A percentile compares a stretch with the other conserved stretches of the same genome.
phyloP scores from a whole-genome alignment of 1,140 invertebrate genomes.

The Carposina sasakii region DNA sequence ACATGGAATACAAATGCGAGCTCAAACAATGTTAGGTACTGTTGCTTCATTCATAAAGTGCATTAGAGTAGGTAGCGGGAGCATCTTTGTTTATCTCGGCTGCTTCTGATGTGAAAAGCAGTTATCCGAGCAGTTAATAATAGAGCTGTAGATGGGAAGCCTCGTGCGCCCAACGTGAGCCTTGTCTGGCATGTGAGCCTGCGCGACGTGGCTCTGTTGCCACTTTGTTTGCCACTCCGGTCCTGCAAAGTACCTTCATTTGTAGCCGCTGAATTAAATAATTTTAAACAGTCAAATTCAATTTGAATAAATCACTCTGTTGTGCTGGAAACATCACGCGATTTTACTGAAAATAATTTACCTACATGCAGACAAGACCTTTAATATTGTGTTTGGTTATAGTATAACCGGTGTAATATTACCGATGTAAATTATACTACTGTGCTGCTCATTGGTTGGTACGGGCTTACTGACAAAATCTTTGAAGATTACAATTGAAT shows the following conservation, averaged over 20 bases:
- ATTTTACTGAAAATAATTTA: not conserved
- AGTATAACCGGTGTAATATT: too few relatives aligned
- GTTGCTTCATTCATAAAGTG: conserved; percentile 60
- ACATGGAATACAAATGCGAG: conserved; percentile 40
- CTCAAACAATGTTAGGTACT: conserved; percentile 51
- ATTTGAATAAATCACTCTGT: not conserved
- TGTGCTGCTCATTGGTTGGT: too few relatives aligned
- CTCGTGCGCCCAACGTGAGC: conserved; percentile 21
- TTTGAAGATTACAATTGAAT: too few relatives aligned
- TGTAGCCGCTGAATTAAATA: too few relatives aligned
- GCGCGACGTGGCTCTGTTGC: conserved; percentile 22
- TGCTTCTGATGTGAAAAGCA: conserved; percentile 65
- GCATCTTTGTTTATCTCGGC: conserved; percentile 38
- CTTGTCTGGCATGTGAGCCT: too few relatives aligned
- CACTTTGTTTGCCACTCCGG: too few relatives aligned
- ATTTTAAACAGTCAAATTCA: too few relatives aligned
- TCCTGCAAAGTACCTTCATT: too few relatives aligned
- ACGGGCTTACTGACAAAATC: too few relatives aligned
- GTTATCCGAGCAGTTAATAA: conserved; percentile 59
- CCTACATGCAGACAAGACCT: too few relatives aligned
- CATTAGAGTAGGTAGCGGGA: conserved; percentile 51
- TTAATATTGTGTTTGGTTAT: too few relatives aligned
- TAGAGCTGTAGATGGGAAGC: conserved; percentile 43
- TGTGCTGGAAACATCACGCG: not conserved
- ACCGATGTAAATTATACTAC: too few relatives aligned